Base-by-base conservation (phyloP, 2,113 vertebrate species). In the Mormyrus lacerda region DNA sequence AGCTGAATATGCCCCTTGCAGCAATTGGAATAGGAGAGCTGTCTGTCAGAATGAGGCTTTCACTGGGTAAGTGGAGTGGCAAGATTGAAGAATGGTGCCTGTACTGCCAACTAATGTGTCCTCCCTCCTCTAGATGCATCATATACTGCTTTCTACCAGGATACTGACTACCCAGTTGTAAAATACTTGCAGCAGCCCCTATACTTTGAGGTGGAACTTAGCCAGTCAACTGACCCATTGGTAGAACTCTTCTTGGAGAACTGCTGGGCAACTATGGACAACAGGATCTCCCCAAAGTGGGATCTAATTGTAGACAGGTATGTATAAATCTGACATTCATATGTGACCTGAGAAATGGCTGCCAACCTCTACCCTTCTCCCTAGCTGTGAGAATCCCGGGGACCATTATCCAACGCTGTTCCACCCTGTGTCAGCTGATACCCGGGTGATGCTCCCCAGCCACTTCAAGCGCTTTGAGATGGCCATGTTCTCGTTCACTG, bases 401-500 rank as follows among this genome's bases (percentile, higher is more conserved):
- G 94, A 95, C 55, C 87, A 61, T 0, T 61, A 94, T 76, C 50
- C 91, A 55, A 93, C 94, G 0, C 19, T 92, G 4, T 93, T 95
- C 89, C 92, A 95, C 85, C 91, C 93, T 0, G 94, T 96, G 0
- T 55, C 44, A 51, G 0, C 89, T 17, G 92, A 95, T 45, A 42
- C 24, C 55, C 91, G 92, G 90, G 93, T 96, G 76, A 88, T 27
- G 1, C 88, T 91, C 89, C 95, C 95, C 0, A 90, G 91, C 73
- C 93, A 95, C 85, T 24, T 94, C 7, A 95, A 95, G 44, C 94
- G 92, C 19, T 96, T 96, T 91, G 93, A 94, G 88, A 89, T 96
- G n/a, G 90, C 90, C 73, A 95, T 93, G 93, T 95, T 95, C 89
- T 92, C 94, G 5, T 95, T 95, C 2, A 88, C 91, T 5, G 84